Base-by-base conservation (phyloP, 2,797 vertebrate species). In the Semotilus atromaculatus region DNA sequence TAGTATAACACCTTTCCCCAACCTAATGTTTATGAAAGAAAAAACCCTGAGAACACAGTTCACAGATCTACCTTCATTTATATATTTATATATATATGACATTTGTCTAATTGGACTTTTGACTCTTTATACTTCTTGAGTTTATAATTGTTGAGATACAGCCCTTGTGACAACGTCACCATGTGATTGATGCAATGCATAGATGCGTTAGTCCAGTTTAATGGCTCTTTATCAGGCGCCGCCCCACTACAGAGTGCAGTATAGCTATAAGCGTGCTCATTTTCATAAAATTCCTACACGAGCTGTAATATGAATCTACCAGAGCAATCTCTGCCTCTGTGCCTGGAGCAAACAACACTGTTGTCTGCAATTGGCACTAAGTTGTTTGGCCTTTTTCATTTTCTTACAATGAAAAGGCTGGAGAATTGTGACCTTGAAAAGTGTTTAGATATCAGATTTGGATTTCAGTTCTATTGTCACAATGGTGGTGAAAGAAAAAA, bases 231-330 rank as follows among this genome's bases (percentile, higher is more conserved):
- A 75, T 23, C 48, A 5, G 48, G 10, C 7, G 51, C 53, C 36
- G 2, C 2, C 34, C 14, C 34, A 51, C 8, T 68, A 8, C 1
- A 34, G 21, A 9, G 9, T 64, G 40, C 21, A 55, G 10, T 21
- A n/a, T n/a, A 73, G n/a, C 16, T 13, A n/a, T n/a, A 21, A 74
- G 73, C 0, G 5, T n/a, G 11, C 21, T n/a, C 29, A 9, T 45
- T 26, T 5, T 1, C 26, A 36, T 0, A 8, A n/a, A 0, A 55
- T 21, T 7, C 3, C 1, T 3, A 18, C 7, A 9, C 0, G 1
- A n/a, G 36, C 3, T 16, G 36, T 60, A 31, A 81, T 72, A 31
- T 31, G 53, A 82, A 48, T 21, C 13, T 7, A 7, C 23, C 0
- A 23, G 36, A 16, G 16, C 26, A 18, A 34, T 45, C 26, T 81